Evolutionary conservation across 2,797 vertebrate species (phyloP).

Genomic region (Euphonia xanthogaster): DNA sequence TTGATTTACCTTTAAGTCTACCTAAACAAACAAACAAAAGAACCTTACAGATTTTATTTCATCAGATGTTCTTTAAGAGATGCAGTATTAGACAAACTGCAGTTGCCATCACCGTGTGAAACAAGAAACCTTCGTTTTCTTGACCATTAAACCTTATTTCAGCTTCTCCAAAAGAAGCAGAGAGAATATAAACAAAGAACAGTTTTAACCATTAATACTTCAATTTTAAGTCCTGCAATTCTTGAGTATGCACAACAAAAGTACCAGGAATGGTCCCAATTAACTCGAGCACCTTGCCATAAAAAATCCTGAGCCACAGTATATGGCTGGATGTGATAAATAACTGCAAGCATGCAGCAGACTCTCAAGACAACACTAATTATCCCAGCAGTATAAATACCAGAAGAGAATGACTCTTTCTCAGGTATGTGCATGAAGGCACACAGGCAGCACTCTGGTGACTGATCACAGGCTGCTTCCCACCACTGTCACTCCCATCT

Average conservation of each 20-base stretch:
- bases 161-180: not conserved
- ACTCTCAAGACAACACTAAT: not conserved
- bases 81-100: not conserved
- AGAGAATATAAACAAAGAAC: not conserved
- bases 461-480: not conserved
- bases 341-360: not conserved
- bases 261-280: not conserved
- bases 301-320: not conserved
- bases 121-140: not conserved
- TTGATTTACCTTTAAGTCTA: slow-evolving; percentile 23
- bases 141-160: not conserved
- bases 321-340: not conserved
- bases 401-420: not conserved
- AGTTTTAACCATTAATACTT: not conserved
- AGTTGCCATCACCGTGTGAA: not conserved
- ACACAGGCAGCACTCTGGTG: not conserved
- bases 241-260: not conserved
- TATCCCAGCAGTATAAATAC: not conserved
- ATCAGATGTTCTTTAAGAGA: not conserved
- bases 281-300: not conserved
- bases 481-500: not conserved
- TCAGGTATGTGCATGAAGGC: not conserved
- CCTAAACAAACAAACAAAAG: not conserved
- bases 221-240: not conserved
- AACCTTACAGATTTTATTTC: not conserved